Base-by-base conservation (phyloP, 1,140 invertebrate genomes). In the Oreohelix idahoensis region DNA sequence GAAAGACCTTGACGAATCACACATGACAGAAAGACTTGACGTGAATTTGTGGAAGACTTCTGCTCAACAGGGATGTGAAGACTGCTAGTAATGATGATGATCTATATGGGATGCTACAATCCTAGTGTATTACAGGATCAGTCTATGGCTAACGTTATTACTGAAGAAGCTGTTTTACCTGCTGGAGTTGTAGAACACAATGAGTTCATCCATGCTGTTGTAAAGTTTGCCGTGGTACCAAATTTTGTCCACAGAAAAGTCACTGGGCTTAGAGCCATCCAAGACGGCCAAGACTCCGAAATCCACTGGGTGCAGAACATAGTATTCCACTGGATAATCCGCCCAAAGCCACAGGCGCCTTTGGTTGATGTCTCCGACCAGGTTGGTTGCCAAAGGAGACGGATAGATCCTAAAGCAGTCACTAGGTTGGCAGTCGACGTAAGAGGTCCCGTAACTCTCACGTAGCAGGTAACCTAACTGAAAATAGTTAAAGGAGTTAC, bases 151-250 rank as follows among this genome's bases (percentile, higher is more conserved):
- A n/a, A n/a, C n/a, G n/a, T n/a, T n/a, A n/a, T n/a, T n/a, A n/a
- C n/a, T n/a, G n/a, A n/a, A n/a, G n/a, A n/a, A 45, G 42, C 5
- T 45, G 42, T 45, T 5, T 69, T 66, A 79, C 77, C 36, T 39
- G 77, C 53, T 66, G 35, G 17, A 29, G 58, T 66, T 79, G 77
- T 79, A 79, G 38, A 15, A n/a, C 20, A 29, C 13, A 42, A 83
- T 42, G 39, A 90, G 86, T 23, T 88, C 85, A 2, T 85, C 79
- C 29, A 87, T 29, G 1, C 83, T 83, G 17, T 85, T 76, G 85
- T 87, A 90, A 32, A 86, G 70, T 51, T 86, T 76, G 17, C 86
- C 83, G 2, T 84, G 82, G 74, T 90, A 90, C 82, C 83, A 87
- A 1, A 89, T 63, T 17, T 84, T 83, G 32, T 85, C 85, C 8